phyloP scores from a whole-genome alignment of 2,113 vertebrate species.

The Recurvirostra avosetta region DNA sequence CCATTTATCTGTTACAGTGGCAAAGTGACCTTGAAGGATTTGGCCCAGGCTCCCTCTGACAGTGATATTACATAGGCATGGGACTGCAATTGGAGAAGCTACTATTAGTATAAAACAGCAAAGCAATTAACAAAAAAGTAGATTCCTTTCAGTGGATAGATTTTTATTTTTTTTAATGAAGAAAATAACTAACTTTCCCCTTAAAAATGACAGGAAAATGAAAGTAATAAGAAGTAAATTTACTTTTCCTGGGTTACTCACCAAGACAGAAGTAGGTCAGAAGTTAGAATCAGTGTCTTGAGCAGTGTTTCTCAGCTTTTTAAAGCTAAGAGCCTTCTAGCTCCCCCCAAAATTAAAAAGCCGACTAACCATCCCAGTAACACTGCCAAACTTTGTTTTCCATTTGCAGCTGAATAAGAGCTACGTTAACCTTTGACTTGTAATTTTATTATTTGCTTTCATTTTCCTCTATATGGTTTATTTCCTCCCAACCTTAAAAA shows the following conservation, averaged over 20 bases:
- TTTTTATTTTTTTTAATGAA: too few species aligned
- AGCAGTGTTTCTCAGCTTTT: neutral
- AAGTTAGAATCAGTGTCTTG: neutral
- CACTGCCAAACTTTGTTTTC: neutral
- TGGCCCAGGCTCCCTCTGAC: rapidly evolving
- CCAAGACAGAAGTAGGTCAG: neutral
- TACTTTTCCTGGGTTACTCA: neutral
- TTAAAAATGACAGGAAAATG: neutral
- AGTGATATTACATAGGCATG: rapidly evolving
- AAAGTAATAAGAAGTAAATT: neutral
- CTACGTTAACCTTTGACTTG: neutral
- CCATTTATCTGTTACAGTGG: rapidly evolving
- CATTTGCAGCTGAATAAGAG: neutral
- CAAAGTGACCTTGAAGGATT: neutral
- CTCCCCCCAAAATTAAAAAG: neutral
- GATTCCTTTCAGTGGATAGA: neutral
- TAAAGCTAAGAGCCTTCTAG: neutral
- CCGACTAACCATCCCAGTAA: rapidly evolving
- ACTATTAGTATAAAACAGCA: neutral
- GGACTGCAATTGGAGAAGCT: neutral
- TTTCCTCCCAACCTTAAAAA: neutral
- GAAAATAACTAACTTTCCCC: neutral
- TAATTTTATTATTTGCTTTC: neutral
- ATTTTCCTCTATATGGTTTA: neutral
- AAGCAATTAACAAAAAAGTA: neutral